These are phyloP conservation scores for Leucophenga maculata DNA, from an alignment of 2,888 invertebrate species.

Conservation along the genomic window DNA sequence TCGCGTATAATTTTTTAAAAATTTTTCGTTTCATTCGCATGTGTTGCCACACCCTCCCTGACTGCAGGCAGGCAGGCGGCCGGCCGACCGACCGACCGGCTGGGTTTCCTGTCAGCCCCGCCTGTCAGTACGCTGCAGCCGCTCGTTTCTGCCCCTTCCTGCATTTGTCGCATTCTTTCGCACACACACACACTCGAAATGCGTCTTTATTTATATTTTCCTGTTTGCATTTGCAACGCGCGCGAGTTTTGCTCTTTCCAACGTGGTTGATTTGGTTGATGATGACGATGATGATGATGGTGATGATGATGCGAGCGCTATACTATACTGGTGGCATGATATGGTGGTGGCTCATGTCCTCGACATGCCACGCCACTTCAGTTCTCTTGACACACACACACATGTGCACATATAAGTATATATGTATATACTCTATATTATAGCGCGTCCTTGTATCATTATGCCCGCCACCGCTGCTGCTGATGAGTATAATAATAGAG, in stretches of 20 bases:
- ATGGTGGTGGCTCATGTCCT: constrained; percentile 22
- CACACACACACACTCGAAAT: constrained; percentile 13
- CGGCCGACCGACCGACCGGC: neutral
- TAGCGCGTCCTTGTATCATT: constrained; percentile 16
- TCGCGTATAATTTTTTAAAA: neutral
- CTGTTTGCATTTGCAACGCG: constrained; percentile 25
- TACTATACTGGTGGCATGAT: neutral
- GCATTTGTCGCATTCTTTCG: neutral
- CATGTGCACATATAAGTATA: neutral
- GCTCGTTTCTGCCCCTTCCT: no score
- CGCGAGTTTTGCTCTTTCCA: neutral
- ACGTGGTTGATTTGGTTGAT: constrained; percentile 2
- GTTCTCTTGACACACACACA: neutral
- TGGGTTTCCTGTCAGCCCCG: no score
- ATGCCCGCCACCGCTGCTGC: neutral
- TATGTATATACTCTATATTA: neutral
- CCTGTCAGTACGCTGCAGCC: no score
- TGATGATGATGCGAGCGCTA: no score
- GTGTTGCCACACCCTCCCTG: constrained; percentile 20
- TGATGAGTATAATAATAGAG: constrained; percentile 17
- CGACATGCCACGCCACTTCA: neutral
- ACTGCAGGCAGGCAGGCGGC: neutral
- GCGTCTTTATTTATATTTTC: constrained; percentile 27
- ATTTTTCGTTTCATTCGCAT: constrained; percentile 10
- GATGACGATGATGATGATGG: no score